These are phyloP conservation scores for Acropternis orthonyx DNA, from an alignment of 2,797 vertebrate species.

Conservation along the genomic window DNA sequence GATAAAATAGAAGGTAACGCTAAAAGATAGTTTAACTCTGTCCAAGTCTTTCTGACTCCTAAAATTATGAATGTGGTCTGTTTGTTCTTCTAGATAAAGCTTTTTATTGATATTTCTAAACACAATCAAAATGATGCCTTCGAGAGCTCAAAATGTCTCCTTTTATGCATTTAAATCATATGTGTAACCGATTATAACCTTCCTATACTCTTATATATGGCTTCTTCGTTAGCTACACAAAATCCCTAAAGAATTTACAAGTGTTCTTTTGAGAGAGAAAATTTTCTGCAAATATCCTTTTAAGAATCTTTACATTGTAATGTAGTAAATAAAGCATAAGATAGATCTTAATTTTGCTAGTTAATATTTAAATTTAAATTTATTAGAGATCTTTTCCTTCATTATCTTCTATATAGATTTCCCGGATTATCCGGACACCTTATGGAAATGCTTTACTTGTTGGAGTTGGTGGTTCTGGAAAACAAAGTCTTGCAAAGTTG, in stretches of 20 bases:
- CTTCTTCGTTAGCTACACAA: not conserved
- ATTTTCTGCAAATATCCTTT: not conserved
- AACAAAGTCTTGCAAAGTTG: conserved; percentile 78
- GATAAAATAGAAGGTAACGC: not conserved
- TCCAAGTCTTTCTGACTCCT: not conserved
- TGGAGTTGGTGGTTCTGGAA: conserved; percentile 80
- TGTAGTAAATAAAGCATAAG: not conserved
- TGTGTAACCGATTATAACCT: not conserved
- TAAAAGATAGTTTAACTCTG: not conserved
- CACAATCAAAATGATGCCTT: not conserved
- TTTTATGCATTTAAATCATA: not conserved
- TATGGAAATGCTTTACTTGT: conserved; percentile 80
- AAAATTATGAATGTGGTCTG: not conserved
- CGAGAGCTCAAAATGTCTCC: not conserved
- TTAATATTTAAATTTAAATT: not conserved
- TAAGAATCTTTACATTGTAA: not conserved
- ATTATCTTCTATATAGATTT: conserved; percentile 66
- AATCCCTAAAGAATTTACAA: not conserved
- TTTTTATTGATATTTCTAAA: not conserved
- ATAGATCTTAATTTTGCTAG: not conserved
- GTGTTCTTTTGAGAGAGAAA: not conserved
- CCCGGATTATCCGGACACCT: conserved; percentile 76
- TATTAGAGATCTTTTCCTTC: not conserved
- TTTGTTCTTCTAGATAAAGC: not conserved
- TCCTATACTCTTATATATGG: not conserved